These are phyloP conservation scores for Okapia johnstoni DNA, from an alignment of 2,113 vertebrate genomes.

Conservation along the genomic window DNA sequence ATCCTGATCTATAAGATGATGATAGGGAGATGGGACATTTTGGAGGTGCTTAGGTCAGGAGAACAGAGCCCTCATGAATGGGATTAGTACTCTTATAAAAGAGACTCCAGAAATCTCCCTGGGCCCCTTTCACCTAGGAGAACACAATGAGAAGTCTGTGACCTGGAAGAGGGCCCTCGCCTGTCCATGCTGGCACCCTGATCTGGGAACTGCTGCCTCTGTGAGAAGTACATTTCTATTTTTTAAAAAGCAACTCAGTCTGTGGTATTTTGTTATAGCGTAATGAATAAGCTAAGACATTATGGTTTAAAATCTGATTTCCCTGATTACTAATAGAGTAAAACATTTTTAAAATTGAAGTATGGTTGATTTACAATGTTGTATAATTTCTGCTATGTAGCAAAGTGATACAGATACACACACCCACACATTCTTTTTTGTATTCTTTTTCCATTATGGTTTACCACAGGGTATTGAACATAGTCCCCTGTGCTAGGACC, in stretches of 20 bases:
- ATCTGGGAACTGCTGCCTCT: not conserved
- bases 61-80: too few species aligned
- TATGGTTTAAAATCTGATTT: not conserved
- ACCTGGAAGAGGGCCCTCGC: not conserved
- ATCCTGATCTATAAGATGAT: not conserved
- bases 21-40: not conserved
- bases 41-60: not conserved
- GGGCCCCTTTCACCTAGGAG: not conserved
- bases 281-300: not conserved
- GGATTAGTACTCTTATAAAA: not conserved
- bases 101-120: not conserved
- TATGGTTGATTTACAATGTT: not conserved
- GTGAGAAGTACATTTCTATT: not conserved
- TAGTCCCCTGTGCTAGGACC: not conserved
- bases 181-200: not conserved
- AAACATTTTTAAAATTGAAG: not conserved
- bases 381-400: not conserved
- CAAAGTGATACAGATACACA: not conserved
- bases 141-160: not conserved
- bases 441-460: not conserved
- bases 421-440: not conserved
- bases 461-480: not conserved
- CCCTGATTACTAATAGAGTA: not conserved
- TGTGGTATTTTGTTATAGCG: not conserved
- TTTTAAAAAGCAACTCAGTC: not conserved